Conservation (phyloP, 2,888 invertebrate species). For the Diloba caeruleocephala region DNA sequence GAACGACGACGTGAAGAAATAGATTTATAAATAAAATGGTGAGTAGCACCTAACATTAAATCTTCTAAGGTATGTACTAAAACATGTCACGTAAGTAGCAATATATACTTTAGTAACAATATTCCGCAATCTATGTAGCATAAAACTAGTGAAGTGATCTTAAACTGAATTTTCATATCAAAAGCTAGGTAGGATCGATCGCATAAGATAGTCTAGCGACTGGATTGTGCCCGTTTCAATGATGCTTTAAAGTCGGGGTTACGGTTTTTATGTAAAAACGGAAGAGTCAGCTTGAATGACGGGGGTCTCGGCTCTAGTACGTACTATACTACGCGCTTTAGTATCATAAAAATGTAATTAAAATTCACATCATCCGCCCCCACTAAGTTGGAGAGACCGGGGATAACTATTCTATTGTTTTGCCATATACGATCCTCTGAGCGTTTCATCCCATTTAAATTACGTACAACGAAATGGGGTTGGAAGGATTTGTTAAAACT, state of each 20-base stretch:
- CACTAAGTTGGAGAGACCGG: slow-evolving; percentile 65
- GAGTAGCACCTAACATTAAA: slow-evolving; percentile 40
- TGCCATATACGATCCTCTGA: slow-evolving; percentile 56
- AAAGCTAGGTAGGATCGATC: slow-evolving; percentile 57
- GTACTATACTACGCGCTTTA: slow-evolving; percentile 81
- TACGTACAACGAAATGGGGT: slow-evolving; percentile 48
- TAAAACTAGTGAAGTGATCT: slow-evolving; percentile 48
- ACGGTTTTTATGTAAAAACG: slow-evolving; percentile 76
- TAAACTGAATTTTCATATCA: slow-evolving; percentile 63
- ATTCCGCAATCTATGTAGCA: slow-evolving; percentile 36
- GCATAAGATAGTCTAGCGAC: slow-evolving; percentile 56
- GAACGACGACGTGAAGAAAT: slow-evolving; percentile 40
- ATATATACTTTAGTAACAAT: slow-evolving; percentile 32
- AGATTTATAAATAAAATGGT: slow-evolving; percentile 43
- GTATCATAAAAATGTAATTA: slow-evolving; percentile 87
- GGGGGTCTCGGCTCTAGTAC: slow-evolving; percentile 76
- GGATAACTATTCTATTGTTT: slow-evolving; percentile 79
- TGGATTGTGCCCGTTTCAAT: slow-evolving; percentile 66
- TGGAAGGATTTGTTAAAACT: slow-evolving; percentile 47
- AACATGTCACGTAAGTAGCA: slow-evolving; percentile 13
- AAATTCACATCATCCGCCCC: slow-evolving; percentile 80
- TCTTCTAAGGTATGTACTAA: slow-evolving; percentile 28
- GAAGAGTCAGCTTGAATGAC: slow-evolving; percentile 75
- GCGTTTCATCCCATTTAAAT: slow-evolving; percentile 61
- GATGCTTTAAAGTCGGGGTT: slow-evolving; percentile 72